Percentiles rank a stretch among this genome's conserved stretches.
These are phyloP conservation scores for Aix galericulata DNA, from an alignment of 2,113 vertebrate species.

Conservation along the genomic window DNA sequence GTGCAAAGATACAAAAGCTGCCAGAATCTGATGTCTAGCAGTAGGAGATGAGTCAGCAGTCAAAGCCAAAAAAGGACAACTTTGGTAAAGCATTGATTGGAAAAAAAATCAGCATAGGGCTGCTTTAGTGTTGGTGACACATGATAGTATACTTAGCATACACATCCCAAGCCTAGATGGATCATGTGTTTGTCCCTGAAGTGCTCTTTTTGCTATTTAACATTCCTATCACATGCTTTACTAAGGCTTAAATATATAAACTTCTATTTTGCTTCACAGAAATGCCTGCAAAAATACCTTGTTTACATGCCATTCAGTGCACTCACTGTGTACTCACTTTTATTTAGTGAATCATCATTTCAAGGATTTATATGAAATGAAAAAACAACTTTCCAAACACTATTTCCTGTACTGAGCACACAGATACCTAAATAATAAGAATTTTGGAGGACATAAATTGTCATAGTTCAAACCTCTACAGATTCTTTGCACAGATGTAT, in stretches of 20 bases:
- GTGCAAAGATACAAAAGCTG: not conserved
- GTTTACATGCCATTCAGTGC: not conserved
- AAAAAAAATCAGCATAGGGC: not conserved
- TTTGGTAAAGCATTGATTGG: not conserved
- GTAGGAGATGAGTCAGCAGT: not conserved
- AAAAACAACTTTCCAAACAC: not conserved
- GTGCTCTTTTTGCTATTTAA: not conserved
- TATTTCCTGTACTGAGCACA: not conserved
- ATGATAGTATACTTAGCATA: not conserved
- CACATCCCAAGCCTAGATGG: not conserved
- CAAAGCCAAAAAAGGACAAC: not conserved
- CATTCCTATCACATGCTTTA: not conserved
- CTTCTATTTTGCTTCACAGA: not conserved
- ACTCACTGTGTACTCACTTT: not conserved
- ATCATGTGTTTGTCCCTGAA: not conserved
- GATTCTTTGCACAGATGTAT: not conserved
- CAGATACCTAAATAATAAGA: not conserved
- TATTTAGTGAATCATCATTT: not conserved
- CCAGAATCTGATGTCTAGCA: not conserved
- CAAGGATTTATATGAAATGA: not conserved
- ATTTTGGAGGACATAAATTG: not conserved
- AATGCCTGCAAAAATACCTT: not conserved
- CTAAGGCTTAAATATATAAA: not conserved
- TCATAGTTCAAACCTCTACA: not conserved
- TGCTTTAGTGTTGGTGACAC: not conserved